These are phyloP conservation scores for Anguilla obscura DNA, from an alignment of 2,797 vertebrate species.

Conservation along the genomic window DNA sequence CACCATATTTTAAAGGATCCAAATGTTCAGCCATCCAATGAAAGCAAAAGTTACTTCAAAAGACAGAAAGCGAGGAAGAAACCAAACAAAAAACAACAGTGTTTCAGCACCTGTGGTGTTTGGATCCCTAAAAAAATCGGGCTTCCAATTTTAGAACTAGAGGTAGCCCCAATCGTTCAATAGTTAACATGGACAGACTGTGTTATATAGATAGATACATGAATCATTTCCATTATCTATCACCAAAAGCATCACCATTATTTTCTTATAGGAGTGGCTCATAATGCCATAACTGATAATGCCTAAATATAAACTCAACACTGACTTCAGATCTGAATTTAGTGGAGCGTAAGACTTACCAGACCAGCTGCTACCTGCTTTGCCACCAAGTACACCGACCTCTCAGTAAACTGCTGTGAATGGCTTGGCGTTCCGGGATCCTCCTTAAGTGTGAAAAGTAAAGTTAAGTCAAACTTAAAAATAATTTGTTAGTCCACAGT, in stretches of 20 bases:
- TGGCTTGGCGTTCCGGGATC: slow-evolving; percentile 33
- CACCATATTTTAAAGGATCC: too few species aligned
- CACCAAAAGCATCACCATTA: background rate
- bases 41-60: background rate
- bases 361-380: slow-evolving; percentile 68
- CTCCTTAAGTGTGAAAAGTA: slow-evolving; percentile 35
- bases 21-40: too few species aligned
- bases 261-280: background rate
- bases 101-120: background rate
- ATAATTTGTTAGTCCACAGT: too few species aligned
- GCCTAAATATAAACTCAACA: background rate
- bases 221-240: background rate
- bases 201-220: background rate
- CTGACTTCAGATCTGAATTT: background rate
- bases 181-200: background rate
- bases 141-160: background rate
- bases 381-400: slow-evolving; percentile 63
- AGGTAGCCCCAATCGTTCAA: background rate
- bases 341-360: slow-evolving; percentile 50
- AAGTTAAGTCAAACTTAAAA: background rate
- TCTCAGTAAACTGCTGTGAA: slow-evolving; percentile 59
- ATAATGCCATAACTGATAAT: background rate
- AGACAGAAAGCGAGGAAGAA: background rate
- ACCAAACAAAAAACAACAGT: background rate
- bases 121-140: background rate